A percentile compares a stretch with the other conserved stretches of the same genome.
Evolutionary conservation across 1,140 invertebrate species (phyloP).

Genomic region (Diachasmimorpha longicaudata): DNA sequence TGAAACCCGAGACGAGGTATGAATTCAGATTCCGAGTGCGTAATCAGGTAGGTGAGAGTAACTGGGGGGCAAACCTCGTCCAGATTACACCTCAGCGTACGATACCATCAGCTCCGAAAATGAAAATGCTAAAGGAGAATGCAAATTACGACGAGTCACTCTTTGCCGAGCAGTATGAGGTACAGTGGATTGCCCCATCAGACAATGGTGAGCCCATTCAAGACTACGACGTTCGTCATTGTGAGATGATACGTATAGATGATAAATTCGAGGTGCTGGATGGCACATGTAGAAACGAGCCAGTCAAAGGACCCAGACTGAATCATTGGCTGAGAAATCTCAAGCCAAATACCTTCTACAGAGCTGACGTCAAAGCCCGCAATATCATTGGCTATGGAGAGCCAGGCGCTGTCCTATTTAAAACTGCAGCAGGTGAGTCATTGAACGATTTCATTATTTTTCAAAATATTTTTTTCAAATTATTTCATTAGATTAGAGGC

Average conservation of each 20-base stretch:
- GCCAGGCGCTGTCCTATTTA: conserved; percentile 76
- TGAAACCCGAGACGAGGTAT: conserved; percentile 81
- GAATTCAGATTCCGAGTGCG: conserved; percentile 83
- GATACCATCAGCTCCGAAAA: conserved; percentile 66
- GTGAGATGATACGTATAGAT: conserved; percentile 67
- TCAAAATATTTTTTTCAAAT: neutral
- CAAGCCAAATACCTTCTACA: conserved; percentile 78
- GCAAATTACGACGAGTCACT: conserved; percentile 59
- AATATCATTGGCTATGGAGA: conserved; percentile 83
- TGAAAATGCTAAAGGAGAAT: conserved; percentile 39
- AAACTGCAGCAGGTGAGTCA: conserved; percentile 85
- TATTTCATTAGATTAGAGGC: conserved; percentile 19
- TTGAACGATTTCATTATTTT: conserved; percentile 1
- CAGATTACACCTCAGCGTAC: conserved; percentile 67
- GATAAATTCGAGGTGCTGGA: conserved; percentile 70
- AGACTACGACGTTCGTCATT: conserved; percentile 80
- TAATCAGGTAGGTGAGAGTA: conserved; percentile 83
- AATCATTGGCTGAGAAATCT: conserved; percentile 72
- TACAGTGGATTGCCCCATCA: conserved; percentile 81
- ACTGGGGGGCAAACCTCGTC: conserved; percentile 68
- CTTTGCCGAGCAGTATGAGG: conserved; percentile 78
- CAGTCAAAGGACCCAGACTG: conserved; percentile 68
- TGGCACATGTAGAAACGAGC: conserved; percentile 65
- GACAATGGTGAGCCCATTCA: conserved; percentile 91
- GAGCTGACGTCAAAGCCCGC: conserved; percentile 81